Evolutionary conservation across 1,140 invertebrate genomes (phyloP), one percentile per base, ranked within the genome.

Genomic region (Drosophila sulfurigaster): DNA sequence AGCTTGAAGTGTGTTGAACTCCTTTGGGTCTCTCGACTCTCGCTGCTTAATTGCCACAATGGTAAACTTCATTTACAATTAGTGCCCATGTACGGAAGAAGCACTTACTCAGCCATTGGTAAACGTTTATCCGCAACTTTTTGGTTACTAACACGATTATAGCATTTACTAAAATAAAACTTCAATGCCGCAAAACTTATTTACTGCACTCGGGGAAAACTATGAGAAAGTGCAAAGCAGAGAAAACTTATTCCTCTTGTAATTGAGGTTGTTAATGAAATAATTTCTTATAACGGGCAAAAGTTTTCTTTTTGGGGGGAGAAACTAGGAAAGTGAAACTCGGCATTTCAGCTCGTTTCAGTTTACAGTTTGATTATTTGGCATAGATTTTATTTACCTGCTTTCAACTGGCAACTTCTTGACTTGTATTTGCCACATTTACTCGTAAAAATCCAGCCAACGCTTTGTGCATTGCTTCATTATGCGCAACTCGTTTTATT

Each of bases 191-290:
- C 35, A 68, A 78, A 78, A 79, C 76, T 79, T 79, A 62, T 11
- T 38, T 35, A 15, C 52, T 16, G 25, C 52, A 13, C 20, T 25
- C 20, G 38, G 32, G 16, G 38, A 38, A 68, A 64, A 71, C 60
- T 71, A 71, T 75, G 51, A 41, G 38, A 70, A 70, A 78, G 43
- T 69, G 66, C 69, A 56, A 49, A 65, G 52, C 51, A 41, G 51
- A 28, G 48, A 25, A 79, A 78, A 76, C 78, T 86, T 75, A 43
- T 13, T 6, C 41, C 6, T 8, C 81, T 75, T 57, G 71, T 75
- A 88, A 88, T 88, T 88, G 85, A 78, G 80, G 83, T 88, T 83
- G 80, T 88, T 89, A 88, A 88, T 88, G 83, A 88, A 88, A 88
- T 88, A 88, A 88, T 88, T 88, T 80, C 83, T 74, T 86, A 66